Evolutionary conservation across 2,888 invertebrate genomes (phyloP), one percentile per base, ranked within the genome.

Genomic region (Scaptomyza caliginosa): DNA sequence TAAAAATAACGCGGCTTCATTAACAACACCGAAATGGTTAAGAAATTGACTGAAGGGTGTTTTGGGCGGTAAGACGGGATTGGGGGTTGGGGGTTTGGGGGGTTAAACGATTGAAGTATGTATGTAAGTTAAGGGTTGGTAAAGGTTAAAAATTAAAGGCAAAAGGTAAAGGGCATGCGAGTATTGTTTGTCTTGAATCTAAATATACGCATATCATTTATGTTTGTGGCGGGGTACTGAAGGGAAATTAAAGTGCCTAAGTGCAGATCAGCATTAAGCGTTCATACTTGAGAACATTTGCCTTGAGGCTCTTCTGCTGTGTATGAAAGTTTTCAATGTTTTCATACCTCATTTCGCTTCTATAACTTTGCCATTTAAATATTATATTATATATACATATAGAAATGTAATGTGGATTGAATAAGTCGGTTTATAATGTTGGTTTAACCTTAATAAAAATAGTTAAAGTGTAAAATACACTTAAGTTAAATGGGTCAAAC

Each of bases 1-100:
- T 65, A 77, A 75, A 77, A 75, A 67, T 68, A 76, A 48, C 58
- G 74, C 74, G 73, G 58, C 56, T 76, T 75, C 73, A 68, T 76
- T 75, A 75, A 68, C 59, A 50, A 39, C 69, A 46, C 19, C 49
- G 52, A 68, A 64, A 59, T 45, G 55, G 43, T 26, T 30, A 48
- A 55, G 45, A 28, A 49, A 36, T 39, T 32, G 21, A 42, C 21
- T 13, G 3, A 7, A 24, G 8, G 13, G 13, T 11, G 28, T 39
- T n/a, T n/a, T n/a, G n/a, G n/a, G n/a, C n/a, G n/a, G n/a, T n/a
- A n/a, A n/a, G 16, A 1, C 2, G 23, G 3, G n/a, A n/a, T n/a
- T n/a, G 4, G 1, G 13, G n/a, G 11, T 0, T 4, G 21, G 19
- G 39, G 1, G 1, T 11, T 1, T 13, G 10, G 24, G 6, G 0